Evolutionary conservation across 1,140 invertebrate species (phyloP), one percentile per base, ranked within the genome.

Genomic region (Drosophila rufa): DNA sequence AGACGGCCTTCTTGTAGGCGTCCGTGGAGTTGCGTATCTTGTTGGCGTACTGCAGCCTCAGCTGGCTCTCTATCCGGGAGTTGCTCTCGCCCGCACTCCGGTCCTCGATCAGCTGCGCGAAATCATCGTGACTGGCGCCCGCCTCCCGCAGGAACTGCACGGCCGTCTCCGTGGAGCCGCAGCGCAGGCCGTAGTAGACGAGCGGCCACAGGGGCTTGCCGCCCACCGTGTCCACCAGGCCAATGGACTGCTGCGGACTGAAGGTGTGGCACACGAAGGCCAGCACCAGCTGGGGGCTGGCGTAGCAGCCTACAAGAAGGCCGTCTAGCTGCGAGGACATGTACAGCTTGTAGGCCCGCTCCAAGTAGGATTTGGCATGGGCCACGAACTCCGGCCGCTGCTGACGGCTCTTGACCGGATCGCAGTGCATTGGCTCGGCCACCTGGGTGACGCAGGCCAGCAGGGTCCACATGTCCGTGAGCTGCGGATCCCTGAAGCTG

Each of bases 141-240:
- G 96, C 95, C 87, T 96, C 95, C 82, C 95, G 95, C 8, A 97
- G 94, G 78, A 96, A 97, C 64, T 96, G 94, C 9, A 98, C 92
- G 1, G 98, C 98, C 7, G 97, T 97, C 77, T 95, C 95, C 6
- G 96, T 93, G 92, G 98, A 97, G 0, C 98, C 98, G 93, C 97
- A 97, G 50, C 98, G 94, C 62, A 99, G 93, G 81, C 97, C 98
- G 92, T 98, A 98, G 92, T 98, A 99, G 5, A 98, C 95, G 89
- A 98, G 94, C 0, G 98, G 97, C 92, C 92, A 93, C 4, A 98
- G 94, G 2, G 98, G 98, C 71, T 95, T 95, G 11, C 94, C 94
- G 19, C 97, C 96, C 43, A 97, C 97, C 2, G 97, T 91, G 5
- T 96, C 95, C 91, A 98, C 97, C 86, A 97, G 92, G 3, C 96